Conservation (phyloP, 2,888 invertebrate genomes). For the Heteropelma amictum region DNA sequence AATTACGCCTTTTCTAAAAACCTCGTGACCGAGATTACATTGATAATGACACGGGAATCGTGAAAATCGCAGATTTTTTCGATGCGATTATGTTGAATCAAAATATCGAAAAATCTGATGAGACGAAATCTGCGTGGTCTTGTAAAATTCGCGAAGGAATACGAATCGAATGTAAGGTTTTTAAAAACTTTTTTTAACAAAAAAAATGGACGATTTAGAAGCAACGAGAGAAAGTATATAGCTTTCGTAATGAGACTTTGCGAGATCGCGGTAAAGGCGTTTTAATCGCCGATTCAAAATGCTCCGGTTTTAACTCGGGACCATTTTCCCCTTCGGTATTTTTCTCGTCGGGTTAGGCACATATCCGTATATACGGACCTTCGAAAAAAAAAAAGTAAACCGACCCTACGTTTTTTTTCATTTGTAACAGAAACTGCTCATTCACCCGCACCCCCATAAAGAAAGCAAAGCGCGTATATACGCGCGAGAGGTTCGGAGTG, state of each 20-base stretch:
- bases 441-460: conserved; percentile 10
- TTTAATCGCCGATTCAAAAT: conserved; percentile 18
- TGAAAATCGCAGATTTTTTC: too few relatives aligned
- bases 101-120: not conserved
- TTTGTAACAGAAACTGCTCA: conserved; percentile 51
- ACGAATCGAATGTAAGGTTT: not conserved
- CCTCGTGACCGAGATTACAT: conserved; percentile 20
- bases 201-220: not conserved
- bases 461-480: conserved; percentile 1
- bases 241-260: conserved; percentile 17
- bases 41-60: conserved; percentile 24
- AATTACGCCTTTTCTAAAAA: conserved; percentile 23
- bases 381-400: conserved; percentile 32
- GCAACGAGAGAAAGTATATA: conserved; percentile 9
- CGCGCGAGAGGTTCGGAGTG: not conserved
- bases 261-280: conserved; percentile 1
- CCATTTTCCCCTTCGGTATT: not conserved
- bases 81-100: not conserved
- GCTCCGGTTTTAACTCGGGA: not conserved
- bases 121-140: not conserved
- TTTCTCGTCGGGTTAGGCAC: not conserved
- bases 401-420: conserved; percentile 47
- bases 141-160: not conserved
- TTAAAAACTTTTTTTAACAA: not conserved
- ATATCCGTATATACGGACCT: conserved; percentile 2